Base-by-base conservation (phyloP, 92 coral and sea anemone species). In the Palythoa grandiflora region DNA sequence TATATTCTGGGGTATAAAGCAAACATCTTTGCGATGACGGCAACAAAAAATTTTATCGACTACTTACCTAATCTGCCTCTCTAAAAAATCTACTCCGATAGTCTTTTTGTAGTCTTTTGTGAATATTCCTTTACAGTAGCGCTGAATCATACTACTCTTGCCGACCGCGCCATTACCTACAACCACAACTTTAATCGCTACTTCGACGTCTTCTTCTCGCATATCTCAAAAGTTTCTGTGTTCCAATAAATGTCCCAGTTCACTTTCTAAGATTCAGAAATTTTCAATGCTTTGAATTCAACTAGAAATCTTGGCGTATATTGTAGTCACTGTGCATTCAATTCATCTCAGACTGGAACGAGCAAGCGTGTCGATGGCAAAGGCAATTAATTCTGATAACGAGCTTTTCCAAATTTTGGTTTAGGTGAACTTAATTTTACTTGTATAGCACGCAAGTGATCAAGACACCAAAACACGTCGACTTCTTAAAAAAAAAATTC, bases 201-300 rank as follows among this genome's bases (percentile, higher is more conserved):
- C 98, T 87, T 97, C 99, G n/a, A 97, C 99, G 92, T 97, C 99
- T 90, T 97, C 99, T 83, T 97, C 99, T 14, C 98, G 91, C 99
- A 97, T 97, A 59, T 14, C 91, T 81, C 2, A 11, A 38, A 14
- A n/a, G 35, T 63, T 2, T 48, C 40, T 65, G 44, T 16, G 7
- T 81, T 47, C 39, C 86, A 36, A 71, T 66, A 15, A 81, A 81
- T 8, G 73, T 47, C 75, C 66, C 39, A 21, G 20, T 11, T 81
- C 40, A 48, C 60, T 81, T 63, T 52, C 57, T 44, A 40, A 21
- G 66, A 35, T 50, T 65, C 12, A 40, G 38, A 19, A 19, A 11
- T 47, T 63, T 20, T 53, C 47, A 65, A 40, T 15, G 12, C 66
- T 40, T 75, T 13, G 75, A 12, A 20, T 17, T 81, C 39, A 48